A percentile compares a stretch with the other conserved stretches of the same genome.
These are phyloP conservation scores for Furcula furcula DNA, from an alignment of 2,888 invertebrate species.

Conservation along the genomic window DNA sequence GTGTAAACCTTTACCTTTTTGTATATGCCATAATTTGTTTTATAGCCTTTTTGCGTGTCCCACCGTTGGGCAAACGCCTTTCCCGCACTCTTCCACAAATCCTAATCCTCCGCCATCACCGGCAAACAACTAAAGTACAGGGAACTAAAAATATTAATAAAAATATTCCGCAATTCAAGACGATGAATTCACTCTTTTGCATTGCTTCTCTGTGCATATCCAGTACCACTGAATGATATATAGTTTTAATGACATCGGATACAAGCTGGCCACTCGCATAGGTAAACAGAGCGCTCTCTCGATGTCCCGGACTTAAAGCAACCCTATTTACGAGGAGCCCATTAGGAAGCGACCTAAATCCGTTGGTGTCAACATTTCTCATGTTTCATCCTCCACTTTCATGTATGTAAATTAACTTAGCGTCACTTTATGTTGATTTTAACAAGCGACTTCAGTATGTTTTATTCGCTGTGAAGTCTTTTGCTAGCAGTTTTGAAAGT, in stretches of 20 bases:
- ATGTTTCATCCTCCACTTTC: slow-evolving; percentile 30
- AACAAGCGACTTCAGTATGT: background rate
- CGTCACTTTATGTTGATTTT: slow-evolving; percentile 15
- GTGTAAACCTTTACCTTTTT: too few relatives aligned
- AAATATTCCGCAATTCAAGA: background rate
- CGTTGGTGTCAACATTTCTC: slow-evolving; percentile 45
- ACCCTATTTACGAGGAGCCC: slow-evolving; percentile 41
- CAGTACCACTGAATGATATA: background rate
- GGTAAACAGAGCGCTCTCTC: slow-evolving; percentile 37
- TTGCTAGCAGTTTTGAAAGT: too few relatives aligned
- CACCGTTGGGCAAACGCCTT: too few relatives aligned
- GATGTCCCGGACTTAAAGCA: slow-evolving; percentile 41
- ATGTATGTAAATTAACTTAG: slow-evolving; percentile 31
- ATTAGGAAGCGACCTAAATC: slow-evolving; percentile 53
- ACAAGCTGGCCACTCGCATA: slow-evolving; percentile 17
- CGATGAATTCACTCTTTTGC: background rate
- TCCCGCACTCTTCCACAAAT: too few relatives aligned
- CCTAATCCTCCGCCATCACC: too few relatives aligned
- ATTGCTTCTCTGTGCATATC: too few relatives aligned
- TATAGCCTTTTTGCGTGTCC: too few relatives aligned
- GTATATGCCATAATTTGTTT: too few relatives aligned
- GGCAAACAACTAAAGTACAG: too few relatives aligned
- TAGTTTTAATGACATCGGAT: slow-evolving; percentile 17
- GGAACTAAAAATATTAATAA: background rate
- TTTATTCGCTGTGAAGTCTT: background rate